Evolutionary conservation across 2,797 vertebrate species (phyloP).

Genomic region (Martes flavigula): DNA sequence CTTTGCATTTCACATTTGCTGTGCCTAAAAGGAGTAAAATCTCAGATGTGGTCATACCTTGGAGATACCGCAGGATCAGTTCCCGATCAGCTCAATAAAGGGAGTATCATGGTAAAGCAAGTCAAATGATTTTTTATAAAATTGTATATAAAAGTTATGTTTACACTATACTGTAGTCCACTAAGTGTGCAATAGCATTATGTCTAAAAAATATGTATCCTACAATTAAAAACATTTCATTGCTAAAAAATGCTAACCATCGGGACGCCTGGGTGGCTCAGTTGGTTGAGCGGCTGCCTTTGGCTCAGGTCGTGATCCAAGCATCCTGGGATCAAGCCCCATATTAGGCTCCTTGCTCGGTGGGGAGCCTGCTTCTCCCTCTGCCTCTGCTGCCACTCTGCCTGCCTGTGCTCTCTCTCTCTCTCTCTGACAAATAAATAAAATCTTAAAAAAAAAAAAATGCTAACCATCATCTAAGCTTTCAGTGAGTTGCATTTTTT

Average conservation of each 20-base stretch:
- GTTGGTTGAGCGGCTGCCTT: too few species aligned
- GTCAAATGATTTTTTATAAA: not conserved
- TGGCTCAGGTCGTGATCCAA: too few species aligned
- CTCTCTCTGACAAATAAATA: too few species aligned
- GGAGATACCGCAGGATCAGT: not conserved
- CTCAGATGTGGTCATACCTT: not conserved
- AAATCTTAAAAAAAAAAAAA: not conserved
- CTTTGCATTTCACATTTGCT: not conserved
- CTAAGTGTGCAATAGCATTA: not conserved
- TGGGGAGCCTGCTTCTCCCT: too few species aligned
- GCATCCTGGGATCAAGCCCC: too few species aligned
- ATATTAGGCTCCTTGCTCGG: too few species aligned
- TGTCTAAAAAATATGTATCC: not conserved
- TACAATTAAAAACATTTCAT: not conserved
- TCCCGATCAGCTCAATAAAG: not conserved
- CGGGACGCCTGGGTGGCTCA: too few species aligned
- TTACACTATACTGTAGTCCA: not conserved
- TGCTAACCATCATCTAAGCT: not conserved
- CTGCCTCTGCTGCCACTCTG: too few species aligned
- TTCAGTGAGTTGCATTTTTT: not conserved
- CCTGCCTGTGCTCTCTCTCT: too few species aligned
- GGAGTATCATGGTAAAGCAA: not conserved
- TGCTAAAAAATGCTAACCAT: not conserved
- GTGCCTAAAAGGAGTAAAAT: not conserved
- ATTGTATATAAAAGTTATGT: not conserved